phyloP scores from a whole-genome alignment of 1,140 invertebrate genomes.

The Hylaeus volcanicus region DNA sequence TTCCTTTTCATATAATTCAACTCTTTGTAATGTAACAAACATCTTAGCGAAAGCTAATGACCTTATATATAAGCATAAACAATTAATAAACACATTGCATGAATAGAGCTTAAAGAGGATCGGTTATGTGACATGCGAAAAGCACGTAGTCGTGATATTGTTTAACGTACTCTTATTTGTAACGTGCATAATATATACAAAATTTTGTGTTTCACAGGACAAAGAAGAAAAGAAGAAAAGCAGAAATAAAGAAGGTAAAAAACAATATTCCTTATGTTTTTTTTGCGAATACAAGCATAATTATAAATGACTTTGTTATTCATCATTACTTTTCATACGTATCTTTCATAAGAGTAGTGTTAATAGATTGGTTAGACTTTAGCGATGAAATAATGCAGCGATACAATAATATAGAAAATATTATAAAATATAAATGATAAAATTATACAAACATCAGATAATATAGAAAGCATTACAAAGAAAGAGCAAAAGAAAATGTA shows the following conservation, averaged over 20 bases:
- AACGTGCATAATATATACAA: conserved; percentile 23
- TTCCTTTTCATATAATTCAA: not conserved
- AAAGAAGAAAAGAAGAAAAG: conserved; percentile 90
- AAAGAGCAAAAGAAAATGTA: no score
- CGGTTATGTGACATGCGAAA: conserved; percentile 36
- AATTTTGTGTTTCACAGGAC: conserved; percentile 82
- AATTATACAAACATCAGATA: no score
- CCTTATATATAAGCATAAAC: not conserved
- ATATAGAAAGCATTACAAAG: no score
- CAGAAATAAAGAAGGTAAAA: conserved; percentile 90
- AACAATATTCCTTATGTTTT: conserved; percentile 3
- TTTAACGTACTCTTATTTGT: conserved; percentile 3
- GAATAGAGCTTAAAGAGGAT: conserved; percentile 24
- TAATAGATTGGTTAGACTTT: no score
- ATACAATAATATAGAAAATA: not conserved
- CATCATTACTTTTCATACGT: not conserved
- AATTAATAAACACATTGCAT: conserved; percentile 46
- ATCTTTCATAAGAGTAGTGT: not conserved
- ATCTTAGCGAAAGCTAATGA: not conserved
- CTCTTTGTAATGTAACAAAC: not conserved
- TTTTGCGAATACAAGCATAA: not conserved
- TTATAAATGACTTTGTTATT: not conserved
- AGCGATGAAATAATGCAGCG: no score
- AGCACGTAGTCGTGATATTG: conserved; percentile 41
- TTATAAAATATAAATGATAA: no score